Evolutionary conservation across 2,888 invertebrate species (phyloP), one percentile per base, ranked within the genome.

Genomic region (Lysandra bellargus): DNA sequence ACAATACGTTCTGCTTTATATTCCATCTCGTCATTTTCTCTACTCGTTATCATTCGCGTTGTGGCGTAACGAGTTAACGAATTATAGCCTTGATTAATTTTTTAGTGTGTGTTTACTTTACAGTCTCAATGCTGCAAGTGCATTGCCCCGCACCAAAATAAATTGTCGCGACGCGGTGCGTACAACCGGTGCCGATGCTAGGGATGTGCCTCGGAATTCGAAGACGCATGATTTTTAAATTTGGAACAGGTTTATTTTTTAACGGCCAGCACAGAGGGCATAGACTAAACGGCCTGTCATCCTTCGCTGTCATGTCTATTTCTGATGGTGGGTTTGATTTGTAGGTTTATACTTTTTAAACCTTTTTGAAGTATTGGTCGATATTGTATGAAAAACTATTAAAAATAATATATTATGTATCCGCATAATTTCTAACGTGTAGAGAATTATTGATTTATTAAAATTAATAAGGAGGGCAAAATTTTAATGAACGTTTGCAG

Each of bases 91-190:
- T 83, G 82, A 83, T 83, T 83, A 82, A 87, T 87, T 87, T 89
- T 87, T 89, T 86, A 85, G 84, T 84, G 81, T 85, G 86, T 91
- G 89, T 91, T 91, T 91, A 91, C 91, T 89, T 91, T 91, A 91
- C 91, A 90, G 89, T 89, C 90, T 91, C 91, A 91, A 91, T 91
- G 91, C 92, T 92, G 90, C 87, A 89, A 93, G 94, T 94, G 93
- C 94, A 93, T 92, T 94, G 93, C 93, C 93, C 93, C 91, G 92
- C 86, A 93, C 94, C 92, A 89, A 94, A 94, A 94, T 94, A 94
- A 94, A 93, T 92, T 93, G 93, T 92, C 93, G 92, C 92, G 91
- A 88, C 90, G 89, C 83, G 89, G 87, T 90, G 92, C 89, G 92
- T 93, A 92, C 92, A 91, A 92, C 91, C 91, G 91, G 90, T 90